These are phyloP conservation scores for Craniophora ligustri DNA, from an alignment of 2,888 invertebrate species.

Conservation along the genomic window DNA sequence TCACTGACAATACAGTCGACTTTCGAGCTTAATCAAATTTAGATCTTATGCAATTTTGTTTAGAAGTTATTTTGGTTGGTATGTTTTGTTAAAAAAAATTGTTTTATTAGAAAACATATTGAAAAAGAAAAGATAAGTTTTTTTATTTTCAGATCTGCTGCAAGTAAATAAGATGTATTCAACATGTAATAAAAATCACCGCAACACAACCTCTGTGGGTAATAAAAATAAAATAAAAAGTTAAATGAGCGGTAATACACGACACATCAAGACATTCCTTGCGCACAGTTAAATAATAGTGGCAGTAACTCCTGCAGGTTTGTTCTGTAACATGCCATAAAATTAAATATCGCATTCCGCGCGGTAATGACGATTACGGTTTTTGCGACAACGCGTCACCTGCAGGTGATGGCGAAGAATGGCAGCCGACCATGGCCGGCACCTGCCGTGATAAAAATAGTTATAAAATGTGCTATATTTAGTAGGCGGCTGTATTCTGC, in stretches of 20 bases:
- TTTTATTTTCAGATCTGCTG: background rate
- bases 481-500: slow-evolving; percentile 18
- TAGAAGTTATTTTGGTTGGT: too few species aligned
- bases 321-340: slow-evolving; percentile 62
- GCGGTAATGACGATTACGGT: slow-evolving; percentile 65
- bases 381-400: slow-evolving; percentile 71
- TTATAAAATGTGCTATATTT: slow-evolving; percentile 26
- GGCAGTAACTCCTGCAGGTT: slow-evolving; percentile 49
- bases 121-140: too few species aligned
- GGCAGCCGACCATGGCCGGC: slow-evolving; percentile 50
- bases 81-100: too few species aligned
- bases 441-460: slow-evolving; percentile 60
- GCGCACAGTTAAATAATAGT: slow-evolving; percentile 53
- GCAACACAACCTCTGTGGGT: slow-evolving; percentile 10
- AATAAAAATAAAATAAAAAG: background rate
- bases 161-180: background rate
- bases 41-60: too few species aligned
- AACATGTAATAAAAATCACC: slow-evolving; percentile 1
- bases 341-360: slow-evolving; percentile 57
- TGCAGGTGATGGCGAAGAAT: slow-evolving; percentile 52
- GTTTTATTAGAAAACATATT: too few species aligned
- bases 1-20: too few species aligned
- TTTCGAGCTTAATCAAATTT: too few species aligned
- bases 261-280: slow-evolving; percentile 35
- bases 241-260: slow-evolving; percentile 33